Conservation (phyloP, 1,140 invertebrate genomes). For the Aphidius gifuensis region DNA sequence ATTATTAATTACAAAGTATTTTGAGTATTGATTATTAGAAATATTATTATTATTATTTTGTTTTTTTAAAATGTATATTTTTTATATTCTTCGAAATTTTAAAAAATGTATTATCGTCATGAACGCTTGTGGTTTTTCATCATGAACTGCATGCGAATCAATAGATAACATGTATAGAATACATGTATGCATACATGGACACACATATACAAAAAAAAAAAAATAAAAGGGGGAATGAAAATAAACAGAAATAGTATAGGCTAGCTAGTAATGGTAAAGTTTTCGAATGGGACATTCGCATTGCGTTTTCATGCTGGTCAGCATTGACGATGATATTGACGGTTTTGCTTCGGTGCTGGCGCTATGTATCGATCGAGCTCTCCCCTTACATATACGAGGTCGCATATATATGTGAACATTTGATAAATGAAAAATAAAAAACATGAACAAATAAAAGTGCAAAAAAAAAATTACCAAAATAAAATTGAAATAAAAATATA, state of each 20-base stretch:
- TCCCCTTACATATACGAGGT: not conserved
- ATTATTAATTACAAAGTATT: too few relatives aligned
- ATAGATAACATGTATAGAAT: too few relatives aligned
- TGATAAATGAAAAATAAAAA: conserved; percentile 22
- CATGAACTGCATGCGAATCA: too few relatives aligned
- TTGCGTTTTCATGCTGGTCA: conserved; percentile 29
- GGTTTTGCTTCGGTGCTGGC: conserved; percentile 45
- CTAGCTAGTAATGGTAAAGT: conserved; percentile 13
- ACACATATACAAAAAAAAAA: not conserved
- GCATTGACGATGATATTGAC: conserved; percentile 24
- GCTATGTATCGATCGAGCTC: conserved; percentile 41
- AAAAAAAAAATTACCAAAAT: conserved; percentile 28
- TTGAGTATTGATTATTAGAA: too few relatives aligned
- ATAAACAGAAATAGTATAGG: not conserved
- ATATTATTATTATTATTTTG: too few relatives aligned
- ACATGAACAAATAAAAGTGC: conserved; percentile 1
- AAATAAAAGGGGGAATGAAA: not conserved
- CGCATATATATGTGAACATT: conserved; percentile 15
- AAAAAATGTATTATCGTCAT: too few relatives aligned
- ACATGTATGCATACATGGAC: too few relatives aligned
- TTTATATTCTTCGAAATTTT: too few relatives aligned
- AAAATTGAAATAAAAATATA: too few relatives aligned
- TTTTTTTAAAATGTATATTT: too few relatives aligned
- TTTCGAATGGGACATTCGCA: conserved; percentile 19
- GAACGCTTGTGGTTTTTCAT: too few relatives aligned